phyloP scores from a whole-genome alignment of 2,113 vertebrate genomes.

The Felis chaus region DNA sequence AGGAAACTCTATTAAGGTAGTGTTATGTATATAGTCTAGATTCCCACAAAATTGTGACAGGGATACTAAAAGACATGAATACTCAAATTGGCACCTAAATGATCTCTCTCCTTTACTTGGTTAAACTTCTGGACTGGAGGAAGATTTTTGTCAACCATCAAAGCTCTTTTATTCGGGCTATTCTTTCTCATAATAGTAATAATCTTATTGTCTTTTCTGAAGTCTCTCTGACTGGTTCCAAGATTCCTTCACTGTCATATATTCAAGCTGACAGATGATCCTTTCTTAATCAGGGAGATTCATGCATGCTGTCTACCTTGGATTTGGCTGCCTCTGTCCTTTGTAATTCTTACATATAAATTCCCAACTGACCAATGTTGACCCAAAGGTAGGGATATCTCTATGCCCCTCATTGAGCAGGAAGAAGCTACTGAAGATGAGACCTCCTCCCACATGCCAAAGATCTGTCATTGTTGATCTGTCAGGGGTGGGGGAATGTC shows the following conservation, averaged over 20 bases:
- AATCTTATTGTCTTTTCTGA: background rate
- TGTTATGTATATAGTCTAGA: background rate
- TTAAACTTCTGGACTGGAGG: background rate
- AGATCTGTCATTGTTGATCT: background rate
- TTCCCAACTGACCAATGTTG: background rate
- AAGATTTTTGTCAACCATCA: background rate
- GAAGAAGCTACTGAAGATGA: background rate
- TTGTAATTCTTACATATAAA: background rate
- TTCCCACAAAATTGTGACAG: background rate
- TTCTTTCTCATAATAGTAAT: background rate
- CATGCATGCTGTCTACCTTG: background rate
- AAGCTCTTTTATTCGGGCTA: background rate
- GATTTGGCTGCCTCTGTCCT: background rate
- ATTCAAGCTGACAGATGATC: background rate
- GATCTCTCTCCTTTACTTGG: background rate
- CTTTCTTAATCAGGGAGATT: background rate
- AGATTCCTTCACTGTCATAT: background rate
- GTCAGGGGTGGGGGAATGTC: too few species aligned
- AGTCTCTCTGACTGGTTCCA: background rate
- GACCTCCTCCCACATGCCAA: background rate
- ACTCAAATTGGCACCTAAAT: background rate
- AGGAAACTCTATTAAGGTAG: too few species aligned
- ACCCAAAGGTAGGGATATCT: background rate
- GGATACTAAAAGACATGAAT: background rate
- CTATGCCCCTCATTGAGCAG: background rate